Evolutionary conservation across 2,113 vertebrate genomes (phyloP).

Genomic region (Struthidea cinerea): DNA sequence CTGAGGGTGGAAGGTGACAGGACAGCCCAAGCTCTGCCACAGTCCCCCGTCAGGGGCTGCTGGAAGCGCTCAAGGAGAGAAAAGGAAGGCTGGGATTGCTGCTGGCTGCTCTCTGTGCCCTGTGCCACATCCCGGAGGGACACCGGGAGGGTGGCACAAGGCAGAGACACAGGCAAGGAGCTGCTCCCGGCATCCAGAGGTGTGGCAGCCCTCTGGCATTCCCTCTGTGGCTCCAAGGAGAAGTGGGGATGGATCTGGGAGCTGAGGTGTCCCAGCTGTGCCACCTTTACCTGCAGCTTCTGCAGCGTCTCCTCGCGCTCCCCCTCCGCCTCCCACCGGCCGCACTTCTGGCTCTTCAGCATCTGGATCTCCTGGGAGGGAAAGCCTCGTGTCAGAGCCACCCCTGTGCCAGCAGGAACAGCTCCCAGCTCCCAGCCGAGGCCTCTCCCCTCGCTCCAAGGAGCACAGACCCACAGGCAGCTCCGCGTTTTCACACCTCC

Average conservation of each 20-base stretch:
- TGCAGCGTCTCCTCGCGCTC: constrained; percentile 84
- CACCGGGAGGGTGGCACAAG: not conserved
- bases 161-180: not conserved
- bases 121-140: fast-evolving
- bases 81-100: not conserved
- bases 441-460: not conserved
- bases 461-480: not conserved
- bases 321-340: constrained; percentile 77
- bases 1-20: not conserved
- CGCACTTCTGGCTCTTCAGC: constrained; percentile 82
- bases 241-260: fast-evolving
- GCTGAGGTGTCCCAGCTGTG: not conserved
- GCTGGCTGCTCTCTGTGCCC: not conserved
- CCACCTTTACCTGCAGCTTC: constrained; percentile 82
- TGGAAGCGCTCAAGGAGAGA: not conserved
- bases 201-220: not conserved
- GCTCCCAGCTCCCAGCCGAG: not conserved
- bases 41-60: fast-evolving
- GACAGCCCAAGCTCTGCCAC: not conserved
- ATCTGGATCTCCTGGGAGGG: constrained; percentile 86
- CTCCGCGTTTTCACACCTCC: not conserved
- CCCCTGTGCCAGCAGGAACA: not conserved
- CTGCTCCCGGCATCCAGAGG: not conserved
- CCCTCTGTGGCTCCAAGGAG: not conserved
- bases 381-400: not conserved